A percentile compares a stretch with the other conserved stretches of the same genome.
Evolutionary conservation across 2,113 vertebrate genomes (phyloP).

Genomic region (Aphyosemion australe): DNA sequence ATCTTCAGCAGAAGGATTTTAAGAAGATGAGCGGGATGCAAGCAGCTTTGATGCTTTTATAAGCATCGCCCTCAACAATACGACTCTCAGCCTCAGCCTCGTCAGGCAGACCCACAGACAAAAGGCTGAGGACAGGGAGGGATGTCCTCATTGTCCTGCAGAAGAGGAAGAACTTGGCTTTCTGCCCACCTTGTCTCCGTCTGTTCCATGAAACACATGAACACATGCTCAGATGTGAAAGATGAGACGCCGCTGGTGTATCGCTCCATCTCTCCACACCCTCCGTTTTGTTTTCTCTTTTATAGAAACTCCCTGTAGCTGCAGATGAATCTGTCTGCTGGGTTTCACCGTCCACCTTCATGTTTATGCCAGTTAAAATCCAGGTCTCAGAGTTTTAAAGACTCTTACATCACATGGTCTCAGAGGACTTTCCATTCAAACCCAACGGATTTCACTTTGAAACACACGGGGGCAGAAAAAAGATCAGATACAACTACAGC

Average conservation of each 20-base stretch:
- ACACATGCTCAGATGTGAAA: conserved; percentile 39
- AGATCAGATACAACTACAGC: too few species aligned
- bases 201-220: conserved; percentile 40
- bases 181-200: conserved; percentile 52
- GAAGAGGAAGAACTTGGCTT: conserved; percentile 48
- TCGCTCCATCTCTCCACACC: conserved; percentile 34
- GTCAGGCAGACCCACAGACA: conserved; percentile 44
- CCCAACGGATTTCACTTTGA: too few species aligned
- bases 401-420: too few species aligned
- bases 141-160: conserved; percentile 45
- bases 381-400: too few species aligned
- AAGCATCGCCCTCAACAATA: conserved; percentile 55
- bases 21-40: conserved; percentile 33
- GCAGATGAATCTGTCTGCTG: too few species aligned
- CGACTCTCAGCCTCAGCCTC: conserved; percentile 30
- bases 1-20: conserved; percentile 33
- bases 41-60: conserved; percentile 67
- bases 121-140: conserved; percentile 31
- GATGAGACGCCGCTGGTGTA: conserved; percentile 33
- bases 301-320: too few species aligned
- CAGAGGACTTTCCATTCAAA: too few species aligned
- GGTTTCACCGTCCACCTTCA: too few species aligned
- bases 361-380: too few species aligned
- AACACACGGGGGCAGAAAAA: too few species aligned
- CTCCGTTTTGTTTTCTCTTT: not conserved